A percentile compares a stretch with the other conserved stretches of the same genome.
Evolutionary conservation across 2,113 vertebrate species (phyloP).

Genomic region (Oreamnos americanus): DNA sequence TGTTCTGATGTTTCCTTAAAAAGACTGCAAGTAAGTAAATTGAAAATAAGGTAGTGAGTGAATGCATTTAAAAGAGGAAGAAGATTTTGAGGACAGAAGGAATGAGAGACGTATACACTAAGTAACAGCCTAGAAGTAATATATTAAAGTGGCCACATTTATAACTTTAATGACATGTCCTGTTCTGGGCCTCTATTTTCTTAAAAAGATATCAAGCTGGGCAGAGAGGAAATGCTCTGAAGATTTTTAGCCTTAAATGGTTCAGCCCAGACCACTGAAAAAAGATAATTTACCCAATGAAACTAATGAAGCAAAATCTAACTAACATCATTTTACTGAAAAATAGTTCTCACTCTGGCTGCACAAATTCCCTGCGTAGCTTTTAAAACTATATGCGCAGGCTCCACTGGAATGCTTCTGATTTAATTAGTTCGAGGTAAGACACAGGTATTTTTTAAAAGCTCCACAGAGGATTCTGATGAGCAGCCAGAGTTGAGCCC

Average conservation of each 20-base stretch:
- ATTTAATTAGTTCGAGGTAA: not conserved
- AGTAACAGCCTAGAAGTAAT: not conserved
- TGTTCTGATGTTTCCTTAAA: not conserved
- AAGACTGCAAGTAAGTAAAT: not conserved
- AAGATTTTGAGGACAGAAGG: not conserved
- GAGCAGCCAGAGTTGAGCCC: not conserved
- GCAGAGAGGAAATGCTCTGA: not conserved
- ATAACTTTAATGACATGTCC: not conserved
- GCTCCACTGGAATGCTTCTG: not conserved
- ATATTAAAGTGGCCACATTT: not conserved
- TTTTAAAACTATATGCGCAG: not conserved
- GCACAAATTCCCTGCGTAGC: not conserved
- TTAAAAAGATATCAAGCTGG: not conserved
- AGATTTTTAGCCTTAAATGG: not conserved
- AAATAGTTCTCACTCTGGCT: not conserved
- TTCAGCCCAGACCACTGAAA: not conserved
- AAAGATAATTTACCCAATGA: not conserved
- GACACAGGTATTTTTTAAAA: not conserved
- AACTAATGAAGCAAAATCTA: slow-evolving; percentile 25
- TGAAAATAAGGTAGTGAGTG: not conserved
- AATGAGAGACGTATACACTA: not conserved
- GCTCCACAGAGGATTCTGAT: not conserved
- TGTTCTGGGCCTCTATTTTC: not conserved
- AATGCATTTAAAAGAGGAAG: not conserved
- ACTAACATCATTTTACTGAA: not conserved